These are phyloP conservation scores for Campoletis raptor DNA, from an alignment of 2,888 invertebrate genomes.

Conservation along the genomic window DNA sequence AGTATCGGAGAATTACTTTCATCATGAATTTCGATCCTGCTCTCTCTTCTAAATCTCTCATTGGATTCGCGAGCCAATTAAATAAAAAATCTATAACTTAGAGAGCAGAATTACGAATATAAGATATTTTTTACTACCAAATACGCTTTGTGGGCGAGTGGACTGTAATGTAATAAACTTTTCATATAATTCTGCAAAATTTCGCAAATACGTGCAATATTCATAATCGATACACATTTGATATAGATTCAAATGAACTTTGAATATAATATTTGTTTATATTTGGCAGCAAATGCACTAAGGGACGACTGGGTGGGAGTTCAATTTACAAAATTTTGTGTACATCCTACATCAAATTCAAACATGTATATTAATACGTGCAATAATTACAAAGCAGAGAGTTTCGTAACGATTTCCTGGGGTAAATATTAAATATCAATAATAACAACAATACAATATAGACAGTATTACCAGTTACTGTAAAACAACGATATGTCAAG, in stretches of 20 bases:
- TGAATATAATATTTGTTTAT: constrained; percentile 29
- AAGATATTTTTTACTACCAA: too few species aligned
- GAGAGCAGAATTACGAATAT: background rate
- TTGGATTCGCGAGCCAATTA: background rate
- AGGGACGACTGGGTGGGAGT: background rate
- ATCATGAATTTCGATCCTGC: background rate
- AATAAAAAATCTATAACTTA: background rate
- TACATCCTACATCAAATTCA: background rate
- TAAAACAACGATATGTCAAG: background rate
- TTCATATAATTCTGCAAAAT: background rate
- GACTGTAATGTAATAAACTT: background rate
- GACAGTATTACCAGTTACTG: background rate
- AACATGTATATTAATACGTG: background rate
- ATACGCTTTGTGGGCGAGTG: background rate
- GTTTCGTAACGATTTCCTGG: background rate
- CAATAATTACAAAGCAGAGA: background rate
- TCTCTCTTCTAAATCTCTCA: background rate
- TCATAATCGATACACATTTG: background rate
- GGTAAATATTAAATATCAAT: constrained; percentile 13
- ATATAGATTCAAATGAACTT: constrained; percentile 8
- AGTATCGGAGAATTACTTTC: background rate
- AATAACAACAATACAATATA: background rate
- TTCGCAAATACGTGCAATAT: constrained; percentile 1
- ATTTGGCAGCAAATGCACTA: background rate
- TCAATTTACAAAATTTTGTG: constrained; percentile 9